A percentile compares a stretch with the other conserved stretches of the same genome.
Evolutionary conservation across 2,797 vertebrate genomes (phyloP).

Genomic region (Numenius phaeopus): DNA sequence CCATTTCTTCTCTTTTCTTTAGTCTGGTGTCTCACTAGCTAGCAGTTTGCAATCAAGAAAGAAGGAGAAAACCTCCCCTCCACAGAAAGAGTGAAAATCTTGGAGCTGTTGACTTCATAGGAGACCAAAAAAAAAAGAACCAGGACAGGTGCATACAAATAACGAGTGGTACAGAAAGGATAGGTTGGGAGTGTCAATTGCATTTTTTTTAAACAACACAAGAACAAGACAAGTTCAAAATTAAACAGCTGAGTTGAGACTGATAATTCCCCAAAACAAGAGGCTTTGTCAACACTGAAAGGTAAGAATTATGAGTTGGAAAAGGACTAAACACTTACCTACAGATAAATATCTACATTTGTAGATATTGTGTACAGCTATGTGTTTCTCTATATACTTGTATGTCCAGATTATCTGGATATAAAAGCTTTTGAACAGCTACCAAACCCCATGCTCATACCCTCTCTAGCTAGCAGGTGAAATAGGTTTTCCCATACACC

Average conservation of each 20-base stretch:
- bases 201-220: neutral
- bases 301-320: neutral
- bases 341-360: neutral
- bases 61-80: neutral
- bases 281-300: neutral
- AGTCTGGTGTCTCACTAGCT: neutral
- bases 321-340: neutral
- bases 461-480: neutral
- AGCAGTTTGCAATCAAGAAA: neutral
- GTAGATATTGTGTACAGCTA: neutral
- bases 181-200: accelerated
- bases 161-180: neutral
- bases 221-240: neutral
- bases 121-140: neutral
- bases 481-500: neutral
- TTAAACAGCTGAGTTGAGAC: neutral
- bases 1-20: neutral
- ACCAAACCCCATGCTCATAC: neutral
- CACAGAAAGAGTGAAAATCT: neutral
- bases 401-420: neutral
- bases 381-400: neutral
- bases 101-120: neutral
- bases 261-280: neutral
- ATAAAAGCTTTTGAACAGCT: neutral
- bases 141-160: neutral